phyloP scores from a whole-genome alignment of 2,797 vertebrate genomes.

The Valencia hispanica region DNA sequence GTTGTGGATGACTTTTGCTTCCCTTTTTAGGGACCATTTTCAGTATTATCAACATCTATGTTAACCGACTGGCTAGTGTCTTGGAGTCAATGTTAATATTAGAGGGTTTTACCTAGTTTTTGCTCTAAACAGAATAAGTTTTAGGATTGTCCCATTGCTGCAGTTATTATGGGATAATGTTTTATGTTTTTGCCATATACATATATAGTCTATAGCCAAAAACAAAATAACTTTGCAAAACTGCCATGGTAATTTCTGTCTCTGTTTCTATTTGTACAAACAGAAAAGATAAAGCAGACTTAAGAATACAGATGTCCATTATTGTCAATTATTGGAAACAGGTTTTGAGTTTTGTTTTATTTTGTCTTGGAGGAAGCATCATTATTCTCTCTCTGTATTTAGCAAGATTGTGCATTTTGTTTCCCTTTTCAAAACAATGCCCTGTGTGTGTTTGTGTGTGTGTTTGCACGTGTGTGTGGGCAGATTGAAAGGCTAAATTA shows the following conservation, averaged over 20 bases:
- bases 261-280: background rate
- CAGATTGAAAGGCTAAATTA: slow-evolving; percentile 13
- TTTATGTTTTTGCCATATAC: background rate
- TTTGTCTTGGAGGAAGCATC: background rate
- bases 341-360: no score
- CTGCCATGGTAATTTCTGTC: background rate
- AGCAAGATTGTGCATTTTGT: background rate
- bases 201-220: background rate
- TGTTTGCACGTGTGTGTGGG: background rate
- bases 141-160: background rate
- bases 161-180: slow-evolving; percentile 1
- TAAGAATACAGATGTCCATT: background rate
- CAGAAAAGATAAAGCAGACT: background rate
- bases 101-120: background rate
- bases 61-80: slow-evolving; percentile 13
- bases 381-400: background rate
- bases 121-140: background rate
- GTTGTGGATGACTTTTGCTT: slow-evolving; percentile 14
- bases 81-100: background rate
- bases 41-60: slow-evolving; percentile 10
- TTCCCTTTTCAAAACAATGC: background rate
- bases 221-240: background rate
- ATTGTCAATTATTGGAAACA: background rate
- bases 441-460: background rate
- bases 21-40: slow-evolving; percentile 33